Conservation (phyloP, 2,113 vertebrate species). For the Tenebrosternarchus preto region DNA sequence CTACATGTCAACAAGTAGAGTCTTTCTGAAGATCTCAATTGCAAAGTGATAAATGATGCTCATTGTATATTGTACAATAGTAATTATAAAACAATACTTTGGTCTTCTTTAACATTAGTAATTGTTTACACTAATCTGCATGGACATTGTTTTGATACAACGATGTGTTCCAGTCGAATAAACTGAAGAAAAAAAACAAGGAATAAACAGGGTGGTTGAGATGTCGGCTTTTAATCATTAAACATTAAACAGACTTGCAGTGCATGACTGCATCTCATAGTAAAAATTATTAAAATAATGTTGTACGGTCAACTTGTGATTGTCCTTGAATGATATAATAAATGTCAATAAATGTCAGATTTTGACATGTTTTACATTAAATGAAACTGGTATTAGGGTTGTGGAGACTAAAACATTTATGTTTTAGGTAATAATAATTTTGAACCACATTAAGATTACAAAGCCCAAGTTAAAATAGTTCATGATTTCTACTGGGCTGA, state of each 20-base stretch:
- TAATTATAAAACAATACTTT: no score
- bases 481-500: not conserved
- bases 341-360: not conserved
- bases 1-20: not conserved
- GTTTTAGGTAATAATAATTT: no score
- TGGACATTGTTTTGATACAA: not conserved
- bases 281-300: not conserved
- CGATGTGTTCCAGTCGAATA: not conserved
- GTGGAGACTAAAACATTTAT: not conserved
- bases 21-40: not conserved
- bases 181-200: not conserved
- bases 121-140: no score
- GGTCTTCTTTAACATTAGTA: no score
- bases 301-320: not conserved
- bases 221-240: constrained; percentile 43
- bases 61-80: not conserved
- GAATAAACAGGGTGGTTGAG: constrained; percentile 15
- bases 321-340: no score
- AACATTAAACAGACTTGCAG: constrained; percentile 41
- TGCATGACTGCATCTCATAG: constrained; percentile 16
- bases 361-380: not conserved
- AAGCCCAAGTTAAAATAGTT: no score
- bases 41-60: not conserved
- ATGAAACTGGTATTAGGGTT: not conserved
- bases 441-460: no score